Percentiles rank a stretch among this genome's conserved stretches.
Conservation (phyloP, 2,797 vertebrate species). For the Cynopterus sphinx region DNA sequence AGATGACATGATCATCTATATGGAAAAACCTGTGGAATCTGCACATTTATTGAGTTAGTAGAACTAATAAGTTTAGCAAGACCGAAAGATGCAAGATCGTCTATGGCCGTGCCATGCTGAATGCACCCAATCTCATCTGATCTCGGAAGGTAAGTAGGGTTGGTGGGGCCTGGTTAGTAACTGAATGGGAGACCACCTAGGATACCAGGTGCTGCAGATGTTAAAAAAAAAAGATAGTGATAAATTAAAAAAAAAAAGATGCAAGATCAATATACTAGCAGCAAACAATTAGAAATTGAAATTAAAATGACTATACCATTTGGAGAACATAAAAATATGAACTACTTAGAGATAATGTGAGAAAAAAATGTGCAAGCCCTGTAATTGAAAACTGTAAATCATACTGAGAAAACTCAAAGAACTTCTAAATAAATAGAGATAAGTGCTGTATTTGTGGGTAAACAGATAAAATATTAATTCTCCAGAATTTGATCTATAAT, state of each 20-base stretch:
- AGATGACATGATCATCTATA: not conserved
- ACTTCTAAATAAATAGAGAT: not conserved
- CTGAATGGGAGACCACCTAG: too few species aligned
- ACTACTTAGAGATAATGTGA: not conserved
- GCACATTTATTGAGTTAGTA: not conserved
- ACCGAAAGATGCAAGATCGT: not conserved
- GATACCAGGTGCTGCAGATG: too few species aligned
- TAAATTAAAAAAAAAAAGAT: not conserved
- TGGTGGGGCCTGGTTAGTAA: too few species aligned
- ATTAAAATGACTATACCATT: not conserved
- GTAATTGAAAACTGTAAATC: not conserved
- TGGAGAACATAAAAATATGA: not conserved
- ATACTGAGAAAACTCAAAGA: not conserved
- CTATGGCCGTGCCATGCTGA: too few species aligned
- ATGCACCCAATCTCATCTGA: too few species aligned
- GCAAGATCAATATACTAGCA: not conserved
- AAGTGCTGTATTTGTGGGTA: not conserved
- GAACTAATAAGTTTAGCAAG: not conserved
- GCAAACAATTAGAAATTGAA: not conserved
- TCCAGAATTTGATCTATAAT: not conserved
- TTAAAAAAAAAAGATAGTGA: too few species aligned
- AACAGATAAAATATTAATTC: not conserved
- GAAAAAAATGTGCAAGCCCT: not conserved
- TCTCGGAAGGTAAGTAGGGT: too few species aligned
- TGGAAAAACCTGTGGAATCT: not conserved